Conservation (phyloP, 2,797 vertebrate genomes). For the Malacoraja senta region DNA sequence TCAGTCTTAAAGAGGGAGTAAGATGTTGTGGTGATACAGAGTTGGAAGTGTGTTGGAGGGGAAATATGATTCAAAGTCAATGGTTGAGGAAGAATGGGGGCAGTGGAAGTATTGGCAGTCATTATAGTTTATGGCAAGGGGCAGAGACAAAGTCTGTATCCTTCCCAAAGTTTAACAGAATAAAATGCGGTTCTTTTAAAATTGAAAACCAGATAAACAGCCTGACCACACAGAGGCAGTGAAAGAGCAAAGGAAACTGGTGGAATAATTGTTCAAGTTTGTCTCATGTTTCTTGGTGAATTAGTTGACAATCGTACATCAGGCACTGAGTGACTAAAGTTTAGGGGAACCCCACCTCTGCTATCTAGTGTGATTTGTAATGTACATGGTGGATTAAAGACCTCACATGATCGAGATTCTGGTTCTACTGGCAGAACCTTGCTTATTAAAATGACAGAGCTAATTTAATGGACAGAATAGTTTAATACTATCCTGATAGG, state of each 20-base stretch:
- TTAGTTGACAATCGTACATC: background rate
- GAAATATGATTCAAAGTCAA: background rate
- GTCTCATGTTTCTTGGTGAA: background rate
- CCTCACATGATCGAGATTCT: background rate
- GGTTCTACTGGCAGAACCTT: background rate
- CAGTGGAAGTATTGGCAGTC: background rate
- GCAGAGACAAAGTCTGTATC: too few relatives aligned
- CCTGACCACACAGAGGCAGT: background rate
- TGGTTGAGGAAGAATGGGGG: too few relatives aligned
- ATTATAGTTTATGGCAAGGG: background rate
- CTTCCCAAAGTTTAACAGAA: background rate
- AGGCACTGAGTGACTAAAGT: background rate
- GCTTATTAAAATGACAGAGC: background rate
- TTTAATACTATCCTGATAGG: background rate
- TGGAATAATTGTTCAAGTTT: background rate
- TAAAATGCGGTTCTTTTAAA: background rate
- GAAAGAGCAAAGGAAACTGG: background rate
- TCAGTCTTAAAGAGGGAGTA: too few relatives aligned
- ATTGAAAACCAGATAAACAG: background rate
- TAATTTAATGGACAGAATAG: background rate
- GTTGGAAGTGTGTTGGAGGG: background rate
- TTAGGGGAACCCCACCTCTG: background rate
- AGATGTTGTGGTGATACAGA: background rate
- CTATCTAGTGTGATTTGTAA: background rate
- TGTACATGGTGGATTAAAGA: background rate